Conservation (phyloP, 2,113 vertebrate genomes). For the Anolis carolinensis region DNA sequence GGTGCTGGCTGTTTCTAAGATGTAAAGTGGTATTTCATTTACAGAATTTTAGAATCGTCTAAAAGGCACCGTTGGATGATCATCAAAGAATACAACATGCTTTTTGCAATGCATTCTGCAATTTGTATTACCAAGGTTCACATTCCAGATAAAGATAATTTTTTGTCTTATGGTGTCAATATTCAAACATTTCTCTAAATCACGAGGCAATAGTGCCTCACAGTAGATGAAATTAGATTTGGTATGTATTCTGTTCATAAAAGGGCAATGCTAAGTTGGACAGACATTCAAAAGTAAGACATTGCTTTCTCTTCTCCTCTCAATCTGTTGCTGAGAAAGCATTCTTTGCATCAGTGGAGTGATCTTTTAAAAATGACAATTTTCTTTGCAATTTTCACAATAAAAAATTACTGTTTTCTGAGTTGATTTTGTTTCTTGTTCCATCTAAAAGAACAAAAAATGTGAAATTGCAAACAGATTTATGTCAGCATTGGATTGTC, state of each 20-base stretch:
- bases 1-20: conserved; percentile 33
- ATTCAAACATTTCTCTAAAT: conserved; percentile 29
- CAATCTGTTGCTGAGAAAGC: conserved; percentile 10
- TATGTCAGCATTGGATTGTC: conserved; percentile 15
- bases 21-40: conserved; percentile 43
- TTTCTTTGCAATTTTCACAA: not conserved
- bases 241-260: conserved; percentile 3
- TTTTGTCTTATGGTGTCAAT: conserved; percentile 22
- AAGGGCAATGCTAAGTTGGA: not conserved
- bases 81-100: conserved; percentile 18
- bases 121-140: conserved; percentile 25
- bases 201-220: conserved; percentile 39
- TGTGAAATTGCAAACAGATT: conserved; percentile 32
- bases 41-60: conserved; percentile 18
- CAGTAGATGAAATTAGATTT: conserved; percentile 16
- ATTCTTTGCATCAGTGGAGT: not conserved
- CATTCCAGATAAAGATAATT: not conserved
- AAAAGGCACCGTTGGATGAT: conserved; percentile 27
- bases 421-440: conserved; percentile 47
- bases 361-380: conserved; percentile 50
- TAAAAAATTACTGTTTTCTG: conserved; percentile 38
- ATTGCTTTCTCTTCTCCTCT: not conserved
- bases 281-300: not conserved
- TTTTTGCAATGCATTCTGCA: conserved; percentile 25
- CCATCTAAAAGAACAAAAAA: conserved; percentile 14